Conservation (phyloP, 2,888 invertebrate species). For the Notocelia uddmanniana region DNA sequence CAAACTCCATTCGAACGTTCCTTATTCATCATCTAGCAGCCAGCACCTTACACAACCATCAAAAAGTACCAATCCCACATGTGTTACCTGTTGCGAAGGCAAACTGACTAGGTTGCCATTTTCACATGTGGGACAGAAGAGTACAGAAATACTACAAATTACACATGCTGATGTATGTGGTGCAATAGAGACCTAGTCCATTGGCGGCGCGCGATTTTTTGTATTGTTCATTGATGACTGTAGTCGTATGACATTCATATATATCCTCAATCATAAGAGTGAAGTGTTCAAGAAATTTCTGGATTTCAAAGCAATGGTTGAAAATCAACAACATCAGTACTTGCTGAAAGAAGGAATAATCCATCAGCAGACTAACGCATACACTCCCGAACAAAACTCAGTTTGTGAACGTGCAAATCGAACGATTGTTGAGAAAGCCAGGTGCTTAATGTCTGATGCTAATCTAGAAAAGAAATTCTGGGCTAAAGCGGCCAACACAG, state of each 20-base stretch:
- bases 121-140: conserved; percentile 48
- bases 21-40: too few relatives aligned
- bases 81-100: conserved; percentile 49
- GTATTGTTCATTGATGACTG: conserved; percentile 58
- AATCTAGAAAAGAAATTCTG: conserved; percentile 30
- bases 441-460: conserved; percentile 20
- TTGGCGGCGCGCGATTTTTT: conserved; percentile 51
- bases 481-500: conserved; percentile 37
- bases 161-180: conserved; percentile 44
- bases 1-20: too few relatives aligned
- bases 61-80: too few relatives aligned
- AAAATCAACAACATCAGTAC: conserved; percentile 50
- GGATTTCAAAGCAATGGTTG: conserved; percentile 53
- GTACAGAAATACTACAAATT: conserved; percentile 45
- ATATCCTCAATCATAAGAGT: too few relatives aligned
- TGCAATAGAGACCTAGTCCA: conserved; percentile 35
- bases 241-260: conserved; percentile 43
- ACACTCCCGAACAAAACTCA: too few relatives aligned
- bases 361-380: too few relatives aligned
- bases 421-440: conserved; percentile 2
- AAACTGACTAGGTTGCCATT: conserved; percentile 56
- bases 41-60: too few relatives aligned
- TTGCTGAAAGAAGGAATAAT: too few relatives aligned
- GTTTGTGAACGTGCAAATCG: too few relatives aligned
- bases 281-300: conserved; percentile 51